These are phyloP conservation scores for Cyprinella venusta DNA, from an alignment of 2,797 vertebrate genomes.

Conservation along the genomic window DNA sequence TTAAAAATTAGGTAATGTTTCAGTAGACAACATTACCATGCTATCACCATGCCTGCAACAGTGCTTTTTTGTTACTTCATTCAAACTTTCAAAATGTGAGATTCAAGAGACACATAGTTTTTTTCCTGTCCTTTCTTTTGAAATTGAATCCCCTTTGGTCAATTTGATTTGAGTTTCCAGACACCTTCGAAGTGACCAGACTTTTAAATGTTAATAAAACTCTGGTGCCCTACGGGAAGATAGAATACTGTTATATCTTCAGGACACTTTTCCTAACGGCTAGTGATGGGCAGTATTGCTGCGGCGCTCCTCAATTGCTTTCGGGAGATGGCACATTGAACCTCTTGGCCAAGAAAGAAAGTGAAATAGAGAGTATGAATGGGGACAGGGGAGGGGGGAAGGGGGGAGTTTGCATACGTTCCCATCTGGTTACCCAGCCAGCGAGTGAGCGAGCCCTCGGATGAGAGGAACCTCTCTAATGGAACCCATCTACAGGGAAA, in stretches of 20 bases:
- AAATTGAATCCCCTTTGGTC: not conserved
- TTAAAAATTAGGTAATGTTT: not conserved
- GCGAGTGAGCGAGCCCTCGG: conserved; percentile 1
- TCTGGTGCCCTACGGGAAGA: not conserved
- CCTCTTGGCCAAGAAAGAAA: conserved; percentile 19
- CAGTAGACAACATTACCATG: not conserved
- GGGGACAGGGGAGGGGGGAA: not conserved
- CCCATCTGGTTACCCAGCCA: conserved; percentile 24
- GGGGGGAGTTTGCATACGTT: conserved; percentile 18
- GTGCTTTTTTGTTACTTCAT: not conserved
- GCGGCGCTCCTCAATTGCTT: conserved; percentile 23
- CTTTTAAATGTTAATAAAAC: conserved; percentile 38
- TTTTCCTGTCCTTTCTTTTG: not conserved
- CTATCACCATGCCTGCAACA: not conserved
- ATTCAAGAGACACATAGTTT: too few relatives aligned
- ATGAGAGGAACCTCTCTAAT: conserved; percentile 47
- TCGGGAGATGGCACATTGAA: conserved; percentile 43
- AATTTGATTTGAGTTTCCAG: conserved; percentile 7
- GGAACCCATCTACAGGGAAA: conserved; percentile 46
- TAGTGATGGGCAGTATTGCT: conserved; percentile 12
- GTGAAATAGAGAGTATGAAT: not conserved
- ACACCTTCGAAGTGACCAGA: conserved; percentile 10
- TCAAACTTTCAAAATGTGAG: too few relatives aligned
- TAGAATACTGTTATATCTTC: conserved; percentile 24
- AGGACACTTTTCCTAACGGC: conserved; percentile 6